phyloP scores from a whole-genome alignment of 2,888 invertebrate species.

The Papilio demoleus region DNA sequence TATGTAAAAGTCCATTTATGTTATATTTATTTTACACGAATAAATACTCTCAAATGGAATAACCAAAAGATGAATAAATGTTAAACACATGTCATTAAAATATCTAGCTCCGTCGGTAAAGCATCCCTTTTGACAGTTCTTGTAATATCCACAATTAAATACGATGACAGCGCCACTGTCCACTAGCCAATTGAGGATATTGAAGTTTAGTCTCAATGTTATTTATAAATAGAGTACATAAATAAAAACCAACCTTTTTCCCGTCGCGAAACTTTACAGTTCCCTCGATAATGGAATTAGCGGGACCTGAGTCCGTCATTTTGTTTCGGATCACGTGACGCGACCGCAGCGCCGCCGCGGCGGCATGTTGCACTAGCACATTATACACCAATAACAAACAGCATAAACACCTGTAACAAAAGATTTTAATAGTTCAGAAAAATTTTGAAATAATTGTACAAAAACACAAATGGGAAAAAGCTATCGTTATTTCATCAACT shows the following conservation, averaged over 20 bases:
- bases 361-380: conserved; percentile 60
- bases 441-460: too few species aligned
- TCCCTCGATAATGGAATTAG: conserved; percentile 93
- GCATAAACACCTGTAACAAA: conserved; percentile 53
- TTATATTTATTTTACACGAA: too few species aligned
- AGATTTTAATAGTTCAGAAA: not conserved
- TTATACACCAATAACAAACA: conserved; percentile 44
- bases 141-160: not conserved
- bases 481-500: too few species aligned
- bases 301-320: conserved; percentile 77
- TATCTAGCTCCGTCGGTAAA: too few species aligned
- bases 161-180: not conserved
- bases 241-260: conserved; percentile 87
- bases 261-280: conserved; percentile 95
- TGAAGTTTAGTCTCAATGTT: not conserved
- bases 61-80: too few species aligned
- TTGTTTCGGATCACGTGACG: conserved; percentile 70
- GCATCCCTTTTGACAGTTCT: not conserved
- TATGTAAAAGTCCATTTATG: not conserved
- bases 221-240: not conserved
- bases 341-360: conserved; percentile 70
- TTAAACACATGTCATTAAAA: too few species aligned
- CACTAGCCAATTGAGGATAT: too few species aligned
- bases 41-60: too few species aligned
- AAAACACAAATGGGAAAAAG: too few species aligned